Conservation (phyloP, 2,113 vertebrate species). For the Grammomys surdaster region DNA sequence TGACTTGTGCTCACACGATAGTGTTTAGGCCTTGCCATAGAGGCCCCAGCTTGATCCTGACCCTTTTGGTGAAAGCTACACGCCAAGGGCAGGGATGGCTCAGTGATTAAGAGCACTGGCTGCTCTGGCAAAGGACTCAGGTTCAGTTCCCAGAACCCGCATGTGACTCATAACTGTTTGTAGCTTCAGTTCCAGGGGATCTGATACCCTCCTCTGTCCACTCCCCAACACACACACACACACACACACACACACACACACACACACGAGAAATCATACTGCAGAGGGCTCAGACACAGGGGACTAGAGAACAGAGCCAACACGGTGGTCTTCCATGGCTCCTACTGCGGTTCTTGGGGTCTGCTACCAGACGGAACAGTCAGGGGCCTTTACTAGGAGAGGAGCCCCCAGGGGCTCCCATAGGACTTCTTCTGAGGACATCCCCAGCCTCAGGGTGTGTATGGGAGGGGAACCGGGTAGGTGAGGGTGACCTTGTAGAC, state of each 20-base stretch:
- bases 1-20: not conserved
- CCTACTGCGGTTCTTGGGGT: not conserved
- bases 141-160: no score
- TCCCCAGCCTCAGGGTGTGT: not conserved
- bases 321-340: fast-evolving
- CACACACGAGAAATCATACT: no score
- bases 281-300: not conserved
- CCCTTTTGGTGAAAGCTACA: not conserved
- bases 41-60: not conserved
- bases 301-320: fast-evolving
- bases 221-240: not conserved
- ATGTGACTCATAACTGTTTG: no score
- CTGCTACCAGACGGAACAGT: not conserved
- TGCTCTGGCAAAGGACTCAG: not conserved
- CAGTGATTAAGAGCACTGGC: not conserved
- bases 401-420: fast-evolving
- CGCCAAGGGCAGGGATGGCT: not conserved
- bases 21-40: fast-evolving
- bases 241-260: not conserved
- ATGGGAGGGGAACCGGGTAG: not conserved
- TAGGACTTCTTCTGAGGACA: not conserved
- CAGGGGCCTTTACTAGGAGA: not conserved
- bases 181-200: not conserved
- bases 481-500: not conserved
- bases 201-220: not conserved